phyloP scores from a whole-genome alignment of 1,140 invertebrate species.

The Trichonephila clavata region DNA sequence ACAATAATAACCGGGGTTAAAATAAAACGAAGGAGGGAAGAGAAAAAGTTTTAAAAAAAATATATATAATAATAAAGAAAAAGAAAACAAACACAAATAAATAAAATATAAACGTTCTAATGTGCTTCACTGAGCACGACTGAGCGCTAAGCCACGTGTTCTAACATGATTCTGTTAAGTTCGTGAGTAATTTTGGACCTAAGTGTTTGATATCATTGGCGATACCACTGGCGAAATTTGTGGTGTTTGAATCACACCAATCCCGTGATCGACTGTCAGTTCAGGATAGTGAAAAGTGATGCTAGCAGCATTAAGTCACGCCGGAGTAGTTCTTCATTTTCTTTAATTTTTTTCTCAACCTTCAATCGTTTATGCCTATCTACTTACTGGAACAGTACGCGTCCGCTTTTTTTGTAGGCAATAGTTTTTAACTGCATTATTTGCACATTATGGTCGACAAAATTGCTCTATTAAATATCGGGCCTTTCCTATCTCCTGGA shows the following conservation, averaged over 20 bases:
- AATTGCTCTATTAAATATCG: neutral
- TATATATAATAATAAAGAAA: constrained; percentile 36
- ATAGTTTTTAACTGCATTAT: constrained; percentile 30
- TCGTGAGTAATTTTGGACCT: constrained; percentile 73
- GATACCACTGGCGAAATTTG: constrained; percentile 50
- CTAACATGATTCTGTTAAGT: constrained; percentile 61
- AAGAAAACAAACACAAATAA: constrained; percentile 27
- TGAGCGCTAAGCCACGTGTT: constrained; percentile 63
- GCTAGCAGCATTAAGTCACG: neutral
- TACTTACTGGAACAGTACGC: constrained; percentile 30
- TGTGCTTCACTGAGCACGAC: constrained; percentile 39
- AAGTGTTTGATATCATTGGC: constrained; percentile 62
- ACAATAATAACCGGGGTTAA: constrained; percentile 55
- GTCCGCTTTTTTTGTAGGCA: constrained; percentile 21
- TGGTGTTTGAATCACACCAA: constrained; percentile 41
- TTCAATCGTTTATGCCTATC: constrained; percentile 20
- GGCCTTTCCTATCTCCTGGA: neutral
- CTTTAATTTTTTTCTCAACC: neutral
- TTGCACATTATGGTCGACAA: neutral
- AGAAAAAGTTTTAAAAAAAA: neutral
- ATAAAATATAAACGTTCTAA: constrained; percentile 33
- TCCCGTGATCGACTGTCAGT: constrained; percentile 63
- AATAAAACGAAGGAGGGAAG: constrained; percentile 51
- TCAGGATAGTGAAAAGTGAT: constrained; percentile 12
- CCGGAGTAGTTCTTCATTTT: constrained; percentile 2